These are phyloP conservation scores for Arvicanthis niloticus DNA, from an alignment of 2,113 vertebrate species.

Conservation along the genomic window DNA sequence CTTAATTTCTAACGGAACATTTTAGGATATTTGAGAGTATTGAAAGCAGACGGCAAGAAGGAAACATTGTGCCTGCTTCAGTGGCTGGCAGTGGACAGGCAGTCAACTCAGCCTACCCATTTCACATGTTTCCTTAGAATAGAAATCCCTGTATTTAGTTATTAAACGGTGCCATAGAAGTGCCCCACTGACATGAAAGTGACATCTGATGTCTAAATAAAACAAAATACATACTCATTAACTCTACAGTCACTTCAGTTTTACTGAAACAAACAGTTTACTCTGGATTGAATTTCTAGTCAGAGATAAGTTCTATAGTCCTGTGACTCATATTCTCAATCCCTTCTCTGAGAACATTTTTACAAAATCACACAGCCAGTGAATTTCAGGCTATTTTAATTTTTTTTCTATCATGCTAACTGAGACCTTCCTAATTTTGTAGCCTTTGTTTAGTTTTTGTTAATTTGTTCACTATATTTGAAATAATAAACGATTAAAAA, in stretches of 20 bases:
- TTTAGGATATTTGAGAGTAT: neutral
- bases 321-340: neutral
- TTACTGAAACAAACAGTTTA: neutral
- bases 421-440: slow-evolving; percentile 13
- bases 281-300: neutral
- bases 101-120: neutral
- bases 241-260: too few relatives aligned
- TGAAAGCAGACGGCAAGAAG: neutral
- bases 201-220: neutral
- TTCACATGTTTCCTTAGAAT: neutral
- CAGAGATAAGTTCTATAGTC: neutral
- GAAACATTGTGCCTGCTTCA: neutral
- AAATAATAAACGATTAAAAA: neutral
- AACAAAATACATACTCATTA: neutral
- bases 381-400: slow-evolving; percentile 18
- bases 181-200: neutral
- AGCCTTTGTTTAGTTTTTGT: neutral
- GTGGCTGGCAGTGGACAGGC: neutral
- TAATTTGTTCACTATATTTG: neutral
- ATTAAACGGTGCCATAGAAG: neutral
- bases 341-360: neutral
- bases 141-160: neutral
- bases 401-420: slow-evolving; percentile 50
- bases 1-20: slow-evolving; percentile 31
- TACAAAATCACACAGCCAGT: neutral